Evolutionary conservation across 2,888 invertebrate species (phyloP).

Genomic region (Heteropelma amictum): DNA sequence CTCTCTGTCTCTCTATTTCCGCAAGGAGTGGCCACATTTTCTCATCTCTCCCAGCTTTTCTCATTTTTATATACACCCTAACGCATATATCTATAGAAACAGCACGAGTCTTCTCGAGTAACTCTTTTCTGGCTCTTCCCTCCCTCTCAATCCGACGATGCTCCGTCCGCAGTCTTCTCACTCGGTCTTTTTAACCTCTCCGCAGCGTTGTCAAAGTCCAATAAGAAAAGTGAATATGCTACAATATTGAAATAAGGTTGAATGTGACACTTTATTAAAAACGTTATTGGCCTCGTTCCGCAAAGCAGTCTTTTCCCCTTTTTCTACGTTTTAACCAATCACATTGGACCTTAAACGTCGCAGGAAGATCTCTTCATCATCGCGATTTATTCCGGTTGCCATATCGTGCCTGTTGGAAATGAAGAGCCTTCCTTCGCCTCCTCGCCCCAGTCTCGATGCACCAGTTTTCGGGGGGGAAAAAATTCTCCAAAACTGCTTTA

Average conservation of each 20-base stretch:
- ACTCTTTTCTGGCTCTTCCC: conserved; percentile 47
- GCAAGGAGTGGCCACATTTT: conserved; percentile 38
- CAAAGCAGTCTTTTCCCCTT: conserved; percentile 29
- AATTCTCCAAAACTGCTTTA: too few species aligned
- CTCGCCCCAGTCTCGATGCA: too few species aligned
- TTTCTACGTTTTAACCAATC: conserved; percentile 2
- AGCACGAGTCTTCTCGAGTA: conserved; percentile 7
- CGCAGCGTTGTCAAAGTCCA: conserved; percentile 54
- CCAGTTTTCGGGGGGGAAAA: too few species aligned
- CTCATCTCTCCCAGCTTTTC: conserved; percentile 20
- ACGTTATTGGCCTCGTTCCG: conserved; percentile 70
- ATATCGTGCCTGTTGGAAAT: too few species aligned
- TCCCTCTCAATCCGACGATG: conserved; percentile 21
- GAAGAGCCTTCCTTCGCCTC: too few species aligned
- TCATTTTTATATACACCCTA: conserved; percentile 6
- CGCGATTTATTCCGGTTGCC: not conserved
- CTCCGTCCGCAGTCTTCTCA: conserved; percentile 40
- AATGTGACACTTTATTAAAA: conserved; percentile 76
- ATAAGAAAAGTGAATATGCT: conserved; percentile 76
- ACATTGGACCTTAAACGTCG: not conserved
- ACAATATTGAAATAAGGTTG: conserved; percentile 74
- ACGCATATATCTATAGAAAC: conserved; percentile 15
- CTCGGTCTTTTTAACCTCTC: conserved; percentile 22
- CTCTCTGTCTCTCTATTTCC: conserved; percentile 33
- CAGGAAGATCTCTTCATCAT: not conserved